Conservation (phyloP, 1,140 invertebrate genomes). For the Bacillus rossius region DNA sequence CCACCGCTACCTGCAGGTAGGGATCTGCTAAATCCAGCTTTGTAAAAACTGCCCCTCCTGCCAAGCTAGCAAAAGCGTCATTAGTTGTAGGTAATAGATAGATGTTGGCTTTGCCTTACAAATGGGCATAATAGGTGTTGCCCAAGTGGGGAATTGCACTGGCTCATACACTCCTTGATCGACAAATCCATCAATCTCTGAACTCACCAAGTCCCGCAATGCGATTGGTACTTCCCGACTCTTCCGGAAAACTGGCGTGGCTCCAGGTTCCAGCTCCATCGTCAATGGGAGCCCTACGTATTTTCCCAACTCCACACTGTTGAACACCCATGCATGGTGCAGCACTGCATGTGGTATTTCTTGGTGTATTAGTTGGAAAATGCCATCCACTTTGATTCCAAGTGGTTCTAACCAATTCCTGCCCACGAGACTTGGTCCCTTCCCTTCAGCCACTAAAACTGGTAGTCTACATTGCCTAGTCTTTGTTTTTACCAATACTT, state of each 20-base stretch:
- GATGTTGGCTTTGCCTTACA: slow-evolving; percentile 8
- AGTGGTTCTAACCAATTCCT: too few relatives aligned
- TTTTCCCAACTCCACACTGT: background rate
- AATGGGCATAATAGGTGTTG: slow-evolving; percentile 5
- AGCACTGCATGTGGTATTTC: too few relatives aligned
- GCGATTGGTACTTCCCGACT: slow-evolving; percentile 10
- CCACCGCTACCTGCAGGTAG: too few relatives aligned
- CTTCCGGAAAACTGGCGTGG: background rate
- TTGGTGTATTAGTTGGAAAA: too few relatives aligned
- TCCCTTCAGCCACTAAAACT: too few relatives aligned
- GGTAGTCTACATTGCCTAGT: too few relatives aligned
- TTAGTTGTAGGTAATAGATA: slow-evolving; percentile 18
- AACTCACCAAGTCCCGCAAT: slow-evolving; percentile 12
- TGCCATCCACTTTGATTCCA: too few relatives aligned
- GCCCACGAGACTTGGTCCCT: too few relatives aligned
- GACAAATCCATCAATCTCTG: slow-evolving; percentile 29
- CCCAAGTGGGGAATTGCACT: slow-evolving; percentile 24
- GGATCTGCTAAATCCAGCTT: slow-evolving; percentile 32
- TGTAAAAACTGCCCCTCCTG: slow-evolving; percentile 29
- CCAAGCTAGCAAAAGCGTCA: slow-evolving; percentile 9
- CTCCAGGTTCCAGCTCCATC: background rate
- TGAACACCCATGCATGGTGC: too few relatives aligned
- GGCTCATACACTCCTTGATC: slow-evolving; percentile 18
- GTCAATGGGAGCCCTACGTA: background rate
- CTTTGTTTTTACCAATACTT: too few relatives aligned